Percentiles rank a stretch among this genome's conserved stretches.
Evolutionary conservation across 1,140 invertebrate genomes (phyloP).

Genomic region (Rhopalosiphum maidis): DNA sequence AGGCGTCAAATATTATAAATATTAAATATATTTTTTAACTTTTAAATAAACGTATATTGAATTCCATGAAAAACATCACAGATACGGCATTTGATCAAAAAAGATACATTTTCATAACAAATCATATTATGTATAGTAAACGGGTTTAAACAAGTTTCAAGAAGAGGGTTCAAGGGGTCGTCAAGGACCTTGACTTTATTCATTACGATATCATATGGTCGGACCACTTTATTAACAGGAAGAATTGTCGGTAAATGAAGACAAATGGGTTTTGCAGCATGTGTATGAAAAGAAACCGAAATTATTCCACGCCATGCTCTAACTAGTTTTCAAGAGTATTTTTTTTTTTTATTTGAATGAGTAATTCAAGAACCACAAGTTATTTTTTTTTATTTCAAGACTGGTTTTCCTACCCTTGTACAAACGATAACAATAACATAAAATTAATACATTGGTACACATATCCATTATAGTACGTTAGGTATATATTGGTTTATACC

Average conservation of each 20-base stretch:
- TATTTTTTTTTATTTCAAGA: slow-evolving; percentile 12
- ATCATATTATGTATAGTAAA: neutral
- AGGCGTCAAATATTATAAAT: neutral
- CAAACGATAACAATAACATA: slow-evolving; percentile 48
- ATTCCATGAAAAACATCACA: neutral
- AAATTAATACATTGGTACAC: slow-evolving; percentile 21
- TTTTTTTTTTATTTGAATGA: slow-evolving; percentile 15
- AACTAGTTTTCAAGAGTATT: slow-evolving; percentile 48
- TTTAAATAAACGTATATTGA: neutral
- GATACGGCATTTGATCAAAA: neutral
- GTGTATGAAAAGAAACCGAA: slow-evolving; percentile 31
- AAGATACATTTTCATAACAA: neutral
- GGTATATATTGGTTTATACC: neutral
- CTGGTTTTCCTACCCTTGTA: slow-evolving; percentile 38
- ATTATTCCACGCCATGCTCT: slow-evolving; percentile 29
- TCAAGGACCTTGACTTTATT: slow-evolving; percentile 48
- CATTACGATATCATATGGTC: slow-evolving; percentile 40
- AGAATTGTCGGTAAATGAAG: slow-evolving; percentile 55
- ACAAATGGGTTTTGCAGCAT: slow-evolving; percentile 50
- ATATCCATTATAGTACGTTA: neutral
- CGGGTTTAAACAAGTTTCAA: slow-evolving; percentile 42
- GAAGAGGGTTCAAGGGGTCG: slow-evolving; percentile 51
- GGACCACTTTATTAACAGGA: slow-evolving; percentile 53
- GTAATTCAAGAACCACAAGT: slow-evolving; percentile 47
- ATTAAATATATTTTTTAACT: neutral